phyloP scores from a whole-genome alignment of 1,140 invertebrate species.

The Armadillidium nasatum region DNA sequence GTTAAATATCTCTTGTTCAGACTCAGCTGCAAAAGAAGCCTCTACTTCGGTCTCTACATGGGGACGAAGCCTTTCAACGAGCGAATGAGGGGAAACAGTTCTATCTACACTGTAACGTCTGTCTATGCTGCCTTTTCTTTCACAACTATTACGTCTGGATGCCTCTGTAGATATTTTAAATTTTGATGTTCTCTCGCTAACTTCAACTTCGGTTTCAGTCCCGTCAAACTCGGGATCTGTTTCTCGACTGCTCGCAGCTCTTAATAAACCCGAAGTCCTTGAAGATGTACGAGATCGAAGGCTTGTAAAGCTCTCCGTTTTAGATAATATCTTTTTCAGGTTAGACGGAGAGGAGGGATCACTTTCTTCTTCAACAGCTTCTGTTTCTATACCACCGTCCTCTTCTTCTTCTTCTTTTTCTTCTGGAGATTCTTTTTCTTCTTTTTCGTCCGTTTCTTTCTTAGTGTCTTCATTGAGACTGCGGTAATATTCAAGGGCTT shows the following conservation, averaged over 20 bases:
- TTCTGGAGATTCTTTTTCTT: background rate
- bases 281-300: background rate
- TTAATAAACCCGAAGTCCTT: background rate
- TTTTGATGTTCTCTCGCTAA: conserved; percentile 68
- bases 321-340: conserved; percentile 2
- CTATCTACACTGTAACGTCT: conserved; percentile 16
- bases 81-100: background rate
- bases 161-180: conserved; percentile 54
- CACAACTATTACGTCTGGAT: conserved; percentile 18
- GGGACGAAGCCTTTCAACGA: background rate
- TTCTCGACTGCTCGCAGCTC: background rate
- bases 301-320: background rate
- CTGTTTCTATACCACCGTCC: background rate
- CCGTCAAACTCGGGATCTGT: background rate
- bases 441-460: background rate
- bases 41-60: background rate
- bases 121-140: conserved; percentile 19
- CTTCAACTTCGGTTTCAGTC: conserved; percentile 59
- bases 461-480: conserved; percentile 59
- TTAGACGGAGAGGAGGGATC: background rate
- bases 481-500: conserved; percentile 62
- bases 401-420: background rate
- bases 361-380: background rate
- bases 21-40: background rate
- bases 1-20: background rate